Base-by-base conservation (phyloP, 2,888 invertebrate species). In the Ornithoptera priamus region DNA sequence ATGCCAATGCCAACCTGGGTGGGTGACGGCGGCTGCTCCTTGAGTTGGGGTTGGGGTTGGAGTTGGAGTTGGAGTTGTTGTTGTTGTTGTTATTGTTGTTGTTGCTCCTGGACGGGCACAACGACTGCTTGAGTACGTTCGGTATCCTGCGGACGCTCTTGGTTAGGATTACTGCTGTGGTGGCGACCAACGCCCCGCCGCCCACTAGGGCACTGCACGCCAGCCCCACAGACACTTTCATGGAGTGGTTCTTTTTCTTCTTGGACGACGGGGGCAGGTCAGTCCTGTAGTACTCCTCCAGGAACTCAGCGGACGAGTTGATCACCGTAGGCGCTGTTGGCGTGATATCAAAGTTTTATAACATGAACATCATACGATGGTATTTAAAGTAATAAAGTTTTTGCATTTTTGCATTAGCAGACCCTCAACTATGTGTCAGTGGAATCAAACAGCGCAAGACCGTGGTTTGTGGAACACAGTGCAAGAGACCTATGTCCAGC, bases 81-180 rank as follows among this genome's bases (percentile, higher is more conserved):
- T 30, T 30, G 2, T 30, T 30, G 0, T 30, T 30, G 0, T 30
- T 30, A 0, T 30, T 30, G 30, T 30, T 90, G 73, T 73, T 90
- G 73, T 73, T 85, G 71, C 77, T 86, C 75, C 82, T 88, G 78
- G 85, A 86, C n/a, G 89, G 90, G 74, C 90, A 92, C 78, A 90
- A 91, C 1, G 88, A 90, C 77, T 88, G 94, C 89, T 85, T 94
- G 7, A 92, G 75, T 78, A 92, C 74, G 24, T 89, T 88, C 0
- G 91, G 89, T 4, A 92, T 89, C 6, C 90, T 80, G 36, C 92
- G 80, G 1, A 87, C 84, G 30, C 86, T 82, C 71, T 90, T 90
- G 0, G 95, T 95, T 22, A 96, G 93, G 2, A 96, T 86, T 0
- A 95, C 94, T 15, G 95, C 94, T 70, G 95, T 94, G 1, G 93